phyloP scores from a whole-genome alignment of 2,888 invertebrate genomes.

The Exocentrus adspersus region DNA sequence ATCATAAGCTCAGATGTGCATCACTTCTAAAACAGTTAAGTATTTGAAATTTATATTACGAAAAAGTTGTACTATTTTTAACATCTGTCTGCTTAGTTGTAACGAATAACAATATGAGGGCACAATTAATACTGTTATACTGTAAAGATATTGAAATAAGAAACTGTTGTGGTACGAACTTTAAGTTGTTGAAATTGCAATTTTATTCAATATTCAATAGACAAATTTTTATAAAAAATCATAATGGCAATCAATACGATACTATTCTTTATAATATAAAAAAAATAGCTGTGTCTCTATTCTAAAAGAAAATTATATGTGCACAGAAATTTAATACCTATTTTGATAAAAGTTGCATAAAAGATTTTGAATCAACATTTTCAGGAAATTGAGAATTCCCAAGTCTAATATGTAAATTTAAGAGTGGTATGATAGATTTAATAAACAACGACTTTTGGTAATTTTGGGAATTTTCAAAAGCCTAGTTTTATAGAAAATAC shows the following conservation, averaged over 20 bases:
- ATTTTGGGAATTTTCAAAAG: constrained; percentile 21
- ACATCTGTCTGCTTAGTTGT: constrained; percentile 30
- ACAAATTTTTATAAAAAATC: constrained; percentile 51
- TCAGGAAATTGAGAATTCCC: constrained; percentile 36
- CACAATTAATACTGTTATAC: constrained; percentile 61
- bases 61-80: constrained; percentile 8
- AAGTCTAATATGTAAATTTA: constrained; percentile 7
- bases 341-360: constrained; percentile 64
- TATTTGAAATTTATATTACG: background rate
- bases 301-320: constrained; percentile 59
- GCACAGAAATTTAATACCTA: constrained; percentile 60
- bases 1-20: background rate
- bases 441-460: constrained; percentile 36
- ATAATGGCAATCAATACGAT: constrained; percentile 62
- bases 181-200: constrained; percentile 59
- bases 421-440: constrained; percentile 4
- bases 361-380: constrained; percentile 47
- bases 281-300: constrained; percentile 62
- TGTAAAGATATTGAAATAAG: constrained; percentile 56
- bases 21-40: background rate
- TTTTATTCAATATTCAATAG: constrained; percentile 54
- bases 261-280: constrained; percentile 57
- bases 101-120: constrained; percentile 61
- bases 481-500: constrained; percentile 50
- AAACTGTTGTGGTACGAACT: constrained; percentile 59